A percentile compares a stretch with the other conserved stretches of the same genome.
Evolutionary conservation across 1,140 invertebrate genomes (phyloP).

Genomic region (Epicauta chinensis): DNA sequence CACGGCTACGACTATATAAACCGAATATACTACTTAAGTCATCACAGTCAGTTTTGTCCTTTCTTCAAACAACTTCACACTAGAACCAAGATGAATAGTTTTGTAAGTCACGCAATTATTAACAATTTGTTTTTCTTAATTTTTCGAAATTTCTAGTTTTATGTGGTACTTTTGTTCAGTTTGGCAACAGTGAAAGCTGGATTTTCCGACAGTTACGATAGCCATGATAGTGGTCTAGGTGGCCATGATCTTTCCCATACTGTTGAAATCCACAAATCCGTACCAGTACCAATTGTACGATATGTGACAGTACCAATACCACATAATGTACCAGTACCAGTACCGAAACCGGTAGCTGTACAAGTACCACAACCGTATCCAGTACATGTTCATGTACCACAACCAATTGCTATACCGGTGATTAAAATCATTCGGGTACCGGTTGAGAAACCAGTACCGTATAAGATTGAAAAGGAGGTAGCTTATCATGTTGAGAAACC

Average conservation of each 20-base stretch:
- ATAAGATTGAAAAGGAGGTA: slow-evolving; percentile 64
- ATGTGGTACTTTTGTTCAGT: slow-evolving; percentile 29
- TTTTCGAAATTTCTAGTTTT: slow-evolving; percentile 24
- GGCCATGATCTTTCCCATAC: slow-evolving; percentile 51
- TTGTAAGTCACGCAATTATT: slow-evolving; percentile 22
- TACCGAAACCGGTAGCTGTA: slow-evolving; percentile 63
- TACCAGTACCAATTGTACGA: slow-evolving; percentile 60
- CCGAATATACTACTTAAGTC: slow-evolving; percentile 3
- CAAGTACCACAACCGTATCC: slow-evolving; percentile 66
- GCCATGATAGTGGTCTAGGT: slow-evolving; percentile 27
- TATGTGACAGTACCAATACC: slow-evolving; percentile 61
- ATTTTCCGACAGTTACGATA: slow-evolving; percentile 33
- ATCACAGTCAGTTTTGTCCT: slow-evolving; percentile 12
- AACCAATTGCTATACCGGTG: slow-evolving; percentile 64
- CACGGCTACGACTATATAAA: slow-evolving; percentile 9
- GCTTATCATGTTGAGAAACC: slow-evolving; percentile 68
- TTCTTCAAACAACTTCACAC: not conserved
- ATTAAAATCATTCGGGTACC: slow-evolving; percentile 64
- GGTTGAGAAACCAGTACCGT: slow-evolving; percentile 65
- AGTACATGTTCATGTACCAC: slow-evolving; percentile 64
- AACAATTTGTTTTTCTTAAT: not conserved
- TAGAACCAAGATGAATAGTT: slow-evolving; percentile 21
- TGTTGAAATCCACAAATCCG: slow-evolving; percentile 62
- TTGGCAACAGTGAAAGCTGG: slow-evolving; percentile 32
- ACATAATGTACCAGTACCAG: slow-evolving; percentile 57